Percentiles rank a stretch among this genome's conserved stretches.
phyloP scores from a whole-genome alignment of 2,888 invertebrate species.

The Zele albiditarsus region DNA sequence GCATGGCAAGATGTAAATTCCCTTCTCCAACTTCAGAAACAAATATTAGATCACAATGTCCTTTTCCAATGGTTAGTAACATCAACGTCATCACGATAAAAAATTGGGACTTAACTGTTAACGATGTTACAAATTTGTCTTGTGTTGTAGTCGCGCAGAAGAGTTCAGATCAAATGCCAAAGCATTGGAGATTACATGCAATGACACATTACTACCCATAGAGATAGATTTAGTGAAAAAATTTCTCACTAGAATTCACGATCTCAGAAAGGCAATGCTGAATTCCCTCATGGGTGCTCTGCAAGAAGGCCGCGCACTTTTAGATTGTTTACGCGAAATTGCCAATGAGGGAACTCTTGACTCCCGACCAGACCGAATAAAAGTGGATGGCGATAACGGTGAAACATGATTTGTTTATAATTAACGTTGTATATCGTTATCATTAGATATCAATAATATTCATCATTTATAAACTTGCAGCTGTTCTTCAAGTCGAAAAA shows the following conservation, averaged over 20 bases:
- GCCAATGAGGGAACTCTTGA: slow-evolving; percentile 84
- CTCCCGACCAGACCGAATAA: slow-evolving; percentile 80
- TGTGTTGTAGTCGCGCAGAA: slow-evolving; percentile 75
- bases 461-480: slow-evolving; percentile 67
- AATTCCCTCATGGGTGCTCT: slow-evolving; percentile 87
- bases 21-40: slow-evolving; percentile 84
- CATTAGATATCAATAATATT: slow-evolving; percentile 36
- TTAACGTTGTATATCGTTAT: background rate
- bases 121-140: background rate
- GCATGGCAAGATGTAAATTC: slow-evolving; percentile 89
- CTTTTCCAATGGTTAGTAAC: slow-evolving; percentile 80
- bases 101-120: background rate
- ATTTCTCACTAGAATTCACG: slow-evolving; percentile 82
- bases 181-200: slow-evolving; percentile 81
- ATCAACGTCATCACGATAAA: background rate
- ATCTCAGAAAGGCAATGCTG: slow-evolving; percentile 81
- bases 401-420: slow-evolving; percentile 23
- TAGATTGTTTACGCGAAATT: slow-evolving; percentile 84
- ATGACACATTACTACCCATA: slow-evolving; percentile 79
- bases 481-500: slow-evolving; percentile 81
- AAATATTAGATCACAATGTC: slow-evolving; percentile 85
- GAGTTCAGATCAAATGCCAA: slow-evolving; percentile 82
- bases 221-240: slow-evolving; percentile 83
- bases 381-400: slow-evolving; percentile 74
- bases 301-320: slow-evolving; percentile 84